Percentiles rank a stretch among this genome's conserved stretches.
phyloP scores from a whole-genome alignment of 2,888 invertebrate genomes.

The Hydroisotoma schaefferi region DNA sequence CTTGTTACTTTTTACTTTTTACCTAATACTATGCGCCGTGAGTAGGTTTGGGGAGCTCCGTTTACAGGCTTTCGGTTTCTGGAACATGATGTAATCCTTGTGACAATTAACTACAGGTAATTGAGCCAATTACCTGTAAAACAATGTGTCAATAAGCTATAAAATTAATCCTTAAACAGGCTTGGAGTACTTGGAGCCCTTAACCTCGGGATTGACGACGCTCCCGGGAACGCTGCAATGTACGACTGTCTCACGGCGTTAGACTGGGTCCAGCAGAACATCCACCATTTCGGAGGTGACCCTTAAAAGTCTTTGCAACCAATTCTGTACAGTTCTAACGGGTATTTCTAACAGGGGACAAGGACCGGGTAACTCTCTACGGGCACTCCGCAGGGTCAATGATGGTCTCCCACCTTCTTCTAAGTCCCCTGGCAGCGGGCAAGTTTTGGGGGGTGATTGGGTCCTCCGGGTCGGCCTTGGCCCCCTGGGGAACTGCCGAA shows the following conservation, averaged over 20 bases:
- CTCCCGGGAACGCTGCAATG: conserved; percentile 38
- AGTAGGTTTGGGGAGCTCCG: neutral
- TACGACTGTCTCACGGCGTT: conserved; percentile 37
- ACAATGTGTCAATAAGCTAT: conserved; percentile 28
- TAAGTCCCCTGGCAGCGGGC: conserved; percentile 26
- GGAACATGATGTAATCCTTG: conserved; percentile 26
- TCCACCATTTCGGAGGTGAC: conserved; percentile 30
- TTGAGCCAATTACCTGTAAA: neutral
- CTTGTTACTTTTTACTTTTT: no score
- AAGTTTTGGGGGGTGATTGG: conserved; percentile 25
- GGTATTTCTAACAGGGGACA: conserved; percentile 8
- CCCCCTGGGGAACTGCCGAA: conserved; percentile 27
- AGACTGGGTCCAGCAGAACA: conserved; percentile 38
- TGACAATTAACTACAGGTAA: conserved; percentile 28
- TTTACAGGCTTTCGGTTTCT: conserved; percentile 23
- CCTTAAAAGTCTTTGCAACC: neutral
- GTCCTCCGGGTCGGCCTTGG: conserved; percentile 24
- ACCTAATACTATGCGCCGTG: neutral
- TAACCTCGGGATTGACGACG: conserved; percentile 32
- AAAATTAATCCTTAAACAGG: conserved; percentile 6
- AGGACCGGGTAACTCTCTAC: conserved; percentile 12
- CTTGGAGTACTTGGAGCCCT: conserved; percentile 1
- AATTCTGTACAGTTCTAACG: neutral
- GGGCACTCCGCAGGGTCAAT: conserved; percentile 30
- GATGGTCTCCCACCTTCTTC: conserved; percentile 19